A percentile compares a stretch with the other conserved stretches of the same genome.
These are phyloP conservation scores for Acrossocheilus fasciatus DNA, from an alignment of 2,797 vertebrate genomes.

Conservation along the genomic window DNA sequence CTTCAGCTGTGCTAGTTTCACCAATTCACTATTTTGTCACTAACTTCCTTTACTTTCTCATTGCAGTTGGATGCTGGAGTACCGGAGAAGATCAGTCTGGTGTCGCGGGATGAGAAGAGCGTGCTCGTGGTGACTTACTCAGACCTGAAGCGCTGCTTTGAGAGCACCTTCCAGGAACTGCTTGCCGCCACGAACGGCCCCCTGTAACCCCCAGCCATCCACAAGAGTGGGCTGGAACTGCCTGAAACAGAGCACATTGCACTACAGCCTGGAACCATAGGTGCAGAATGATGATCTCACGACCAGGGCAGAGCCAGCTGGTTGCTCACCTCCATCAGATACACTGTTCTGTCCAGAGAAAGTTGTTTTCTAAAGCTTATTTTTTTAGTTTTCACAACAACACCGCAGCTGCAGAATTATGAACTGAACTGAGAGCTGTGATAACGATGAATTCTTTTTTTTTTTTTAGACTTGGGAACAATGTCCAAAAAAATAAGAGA, in stretches of 20 bases:
- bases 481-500: constrained; percentile 38
- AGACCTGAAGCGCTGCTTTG: constrained; percentile 99
- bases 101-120: constrained; percentile 98
- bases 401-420: constrained; percentile 85
- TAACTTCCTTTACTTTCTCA: neutral
- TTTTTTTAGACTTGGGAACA: constrained; percentile 94
- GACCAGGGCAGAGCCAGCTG: constrained; percentile 81
- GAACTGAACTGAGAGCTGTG: constrained; percentile 88
- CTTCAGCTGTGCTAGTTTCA: neutral
- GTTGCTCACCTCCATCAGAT: constrained; percentile 93
- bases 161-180: constrained; percentile 99
- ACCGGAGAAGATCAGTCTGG: constrained; percentile 99
- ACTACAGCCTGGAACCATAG: constrained; percentile 89
- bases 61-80: constrained; percentile 95
- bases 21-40: neutral
- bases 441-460: constrained; percentile 80
- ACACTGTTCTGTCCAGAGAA: constrained; percentile 96
- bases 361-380: constrained; percentile 81
- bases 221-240: constrained; percentile 66
- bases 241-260: constrained; percentile 88
- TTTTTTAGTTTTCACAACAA: constrained; percentile 85
- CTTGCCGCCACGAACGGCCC: constrained; percentile 91
- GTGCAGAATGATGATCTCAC: constrained; percentile 73
- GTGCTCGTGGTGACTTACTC: constrained; percentile 98
- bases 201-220: constrained; percentile 88